phyloP scores from a whole-genome alignment of 2,797 vertebrate genomes.

The Hoplostethus mediterraneus region DNA sequence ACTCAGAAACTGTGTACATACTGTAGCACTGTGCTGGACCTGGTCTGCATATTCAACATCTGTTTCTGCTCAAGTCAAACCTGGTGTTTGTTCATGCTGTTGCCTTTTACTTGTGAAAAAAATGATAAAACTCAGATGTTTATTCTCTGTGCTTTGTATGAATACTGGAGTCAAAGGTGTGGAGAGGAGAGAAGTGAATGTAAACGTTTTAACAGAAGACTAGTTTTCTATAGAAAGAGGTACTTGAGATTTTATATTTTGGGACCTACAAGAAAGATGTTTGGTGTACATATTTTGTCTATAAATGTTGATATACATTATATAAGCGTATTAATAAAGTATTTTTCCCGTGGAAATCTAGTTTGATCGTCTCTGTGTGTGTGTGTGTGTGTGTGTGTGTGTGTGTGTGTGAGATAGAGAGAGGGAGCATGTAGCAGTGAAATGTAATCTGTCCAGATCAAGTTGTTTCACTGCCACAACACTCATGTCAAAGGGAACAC shows the following conservation, averaged over 20 bases:
- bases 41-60: constrained; percentile 88
- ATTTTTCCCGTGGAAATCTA: constrained; percentile 93
- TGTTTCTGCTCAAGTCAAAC: constrained; percentile 85
- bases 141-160: constrained; percentile 86
- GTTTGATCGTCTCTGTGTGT: constrained; percentile 21
- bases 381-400: constrained; percentile 13
- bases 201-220: constrained; percentile 91
- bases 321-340: constrained; percentile 95
- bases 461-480: constrained; percentile 35
- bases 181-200: constrained; percentile 92
- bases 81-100: constrained; percentile 92
- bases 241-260: constrained; percentile 98
- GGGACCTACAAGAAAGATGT: constrained; percentile 92
- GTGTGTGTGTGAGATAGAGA: constrained; percentile 16
- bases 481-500: constrained; percentile 51
- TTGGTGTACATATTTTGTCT: constrained; percentile 99
- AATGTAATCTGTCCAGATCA: constrained; percentile 38
- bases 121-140: constrained; percentile 88
- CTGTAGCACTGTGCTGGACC: constrained; percentile 89
- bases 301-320: constrained; percentile 94
- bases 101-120: constrained; percentile 97
- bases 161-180: constrained; percentile 89
- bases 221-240: constrained; percentile 96
- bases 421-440: constrained; percentile 17
- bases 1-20: constrained; percentile 83